phyloP scores from a whole-genome alignment of 2,797 vertebrate genomes.

The Phylloscopus collybita region DNA sequence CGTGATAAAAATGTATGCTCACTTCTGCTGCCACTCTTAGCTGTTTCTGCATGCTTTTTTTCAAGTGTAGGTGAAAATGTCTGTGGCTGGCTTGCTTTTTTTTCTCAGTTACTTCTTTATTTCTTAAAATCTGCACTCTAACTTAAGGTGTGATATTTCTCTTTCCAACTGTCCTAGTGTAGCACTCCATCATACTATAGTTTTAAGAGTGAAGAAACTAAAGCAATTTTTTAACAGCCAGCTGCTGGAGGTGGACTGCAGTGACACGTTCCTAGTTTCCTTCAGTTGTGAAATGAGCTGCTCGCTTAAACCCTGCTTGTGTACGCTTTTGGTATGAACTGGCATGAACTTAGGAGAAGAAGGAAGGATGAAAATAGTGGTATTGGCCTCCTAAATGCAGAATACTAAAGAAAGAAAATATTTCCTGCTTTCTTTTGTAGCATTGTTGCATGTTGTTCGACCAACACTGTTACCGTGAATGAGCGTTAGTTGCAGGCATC shows the following conservation, averaged over 20 bases:
- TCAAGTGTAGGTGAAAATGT: neutral
- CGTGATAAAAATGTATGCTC: neutral
- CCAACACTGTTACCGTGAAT: neutral
- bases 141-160: neutral
- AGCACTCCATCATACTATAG: neutral
- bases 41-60: neutral
- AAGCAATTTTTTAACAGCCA: neutral
- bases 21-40: neutral
- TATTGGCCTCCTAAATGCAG: neutral
- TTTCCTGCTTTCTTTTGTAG: neutral
- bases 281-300: neutral
- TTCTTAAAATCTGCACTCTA: neutral
- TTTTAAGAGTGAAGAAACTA: neutral
- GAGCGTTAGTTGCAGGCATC: rapidly evolving
- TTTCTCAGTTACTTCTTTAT: neutral
- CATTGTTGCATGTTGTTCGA: neutral
- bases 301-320: neutral
- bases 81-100: neutral
- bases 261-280: neutral
- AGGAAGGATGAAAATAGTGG: neutral
- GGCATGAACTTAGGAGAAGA: neutral
- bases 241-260: neutral
- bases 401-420: neutral
- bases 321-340: neutral
- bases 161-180: neutral